A percentile compares a stretch with the other conserved stretches of the same genome.
phyloP scores from a whole-genome alignment of 1,140 invertebrate species.

The Drosophila navojoa region DNA sequence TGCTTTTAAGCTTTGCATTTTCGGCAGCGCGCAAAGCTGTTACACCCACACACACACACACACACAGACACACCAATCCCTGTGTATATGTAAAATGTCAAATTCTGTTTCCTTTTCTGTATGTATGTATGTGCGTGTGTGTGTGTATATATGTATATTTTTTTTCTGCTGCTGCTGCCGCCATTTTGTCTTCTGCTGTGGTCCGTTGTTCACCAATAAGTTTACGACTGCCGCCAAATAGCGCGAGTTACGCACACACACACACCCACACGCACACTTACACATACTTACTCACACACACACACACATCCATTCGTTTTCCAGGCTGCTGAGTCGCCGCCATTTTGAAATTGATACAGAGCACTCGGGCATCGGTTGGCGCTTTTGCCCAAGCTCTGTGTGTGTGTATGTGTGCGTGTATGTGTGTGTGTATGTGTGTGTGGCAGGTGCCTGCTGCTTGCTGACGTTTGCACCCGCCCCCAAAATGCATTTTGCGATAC shows the following conservation, averaged over 20 bases:
- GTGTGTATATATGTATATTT: neutral
- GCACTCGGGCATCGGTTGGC: constrained; percentile 19
- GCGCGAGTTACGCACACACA: constrained; percentile 62
- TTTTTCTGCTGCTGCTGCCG: constrained; percentile 39
- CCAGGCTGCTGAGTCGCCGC: constrained; percentile 50
- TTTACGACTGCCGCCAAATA: constrained; percentile 75
- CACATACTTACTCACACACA: constrained; percentile 18
- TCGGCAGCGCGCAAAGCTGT: constrained; percentile 36
- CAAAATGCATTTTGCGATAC: constrained; percentile 35
- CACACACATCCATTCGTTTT: constrained; percentile 46
- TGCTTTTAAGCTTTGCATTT: constrained; percentile 49
- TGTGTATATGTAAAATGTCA: constrained; percentile 37
- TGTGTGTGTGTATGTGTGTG: constrained; percentile 7
- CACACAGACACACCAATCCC: no score
- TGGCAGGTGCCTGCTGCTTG: constrained; percentile 3
- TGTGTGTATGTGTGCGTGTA: neutral
- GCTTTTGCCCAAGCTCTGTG: constrained; percentile 13
- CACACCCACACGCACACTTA: constrained; percentile 27
- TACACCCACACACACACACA: constrained; percentile 17
- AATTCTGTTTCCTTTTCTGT: constrained; percentile 4
- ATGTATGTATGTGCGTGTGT: no score
- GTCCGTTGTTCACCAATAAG: constrained; percentile 72
- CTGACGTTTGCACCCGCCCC: neutral
- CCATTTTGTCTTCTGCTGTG: constrained; percentile 57
- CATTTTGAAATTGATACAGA: constrained; percentile 56